Evolutionary conservation across 2,797 vertebrate species (phyloP).

Genomic region (Echeneis naucrates): DNA sequence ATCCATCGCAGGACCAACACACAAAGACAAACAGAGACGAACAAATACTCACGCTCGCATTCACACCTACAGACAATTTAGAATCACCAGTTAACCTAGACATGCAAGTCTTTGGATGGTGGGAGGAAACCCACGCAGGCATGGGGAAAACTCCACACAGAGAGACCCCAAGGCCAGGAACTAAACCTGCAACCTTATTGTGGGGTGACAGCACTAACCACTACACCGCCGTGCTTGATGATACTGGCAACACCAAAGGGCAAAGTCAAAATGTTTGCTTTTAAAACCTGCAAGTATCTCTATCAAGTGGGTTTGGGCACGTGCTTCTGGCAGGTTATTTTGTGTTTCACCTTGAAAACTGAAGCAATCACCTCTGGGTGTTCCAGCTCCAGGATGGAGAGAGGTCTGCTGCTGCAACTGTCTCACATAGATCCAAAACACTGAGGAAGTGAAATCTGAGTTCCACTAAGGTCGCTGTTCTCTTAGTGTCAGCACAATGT

Average conservation of each 20-base stretch:
- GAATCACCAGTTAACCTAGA: too few relatives aligned
- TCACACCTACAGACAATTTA: too few relatives aligned
- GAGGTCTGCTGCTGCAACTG: constrained; percentile 44
- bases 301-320: not conserved
- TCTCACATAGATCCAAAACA: constrained; percentile 67
- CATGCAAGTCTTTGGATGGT: too few relatives aligned
- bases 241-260: not conserved
- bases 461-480: constrained; percentile 69
- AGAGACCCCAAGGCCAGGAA: too few relatives aligned
- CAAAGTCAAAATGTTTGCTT: not conserved
- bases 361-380: constrained; percentile 58
- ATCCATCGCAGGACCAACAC: too few relatives aligned
- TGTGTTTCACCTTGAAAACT: constrained; percentile 49
- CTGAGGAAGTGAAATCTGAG: constrained; percentile 83
- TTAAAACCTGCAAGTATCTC: not conserved
- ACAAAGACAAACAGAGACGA: too few relatives aligned
- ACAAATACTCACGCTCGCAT: too few relatives aligned
- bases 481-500: constrained; percentile 68
- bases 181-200: too few relatives aligned
- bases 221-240: too few relatives aligned
- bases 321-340: not conserved
- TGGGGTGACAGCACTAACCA: too few relatives aligned
- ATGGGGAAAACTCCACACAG: too few relatives aligned
- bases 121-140: too few relatives aligned
- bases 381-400: constrained; percentile 38